A percentile compares a stretch with the other conserved stretches of the same genome.
Conservation (phyloP, 2,797 vertebrate genomes). For the Pitangus sulphuratus region DNA sequence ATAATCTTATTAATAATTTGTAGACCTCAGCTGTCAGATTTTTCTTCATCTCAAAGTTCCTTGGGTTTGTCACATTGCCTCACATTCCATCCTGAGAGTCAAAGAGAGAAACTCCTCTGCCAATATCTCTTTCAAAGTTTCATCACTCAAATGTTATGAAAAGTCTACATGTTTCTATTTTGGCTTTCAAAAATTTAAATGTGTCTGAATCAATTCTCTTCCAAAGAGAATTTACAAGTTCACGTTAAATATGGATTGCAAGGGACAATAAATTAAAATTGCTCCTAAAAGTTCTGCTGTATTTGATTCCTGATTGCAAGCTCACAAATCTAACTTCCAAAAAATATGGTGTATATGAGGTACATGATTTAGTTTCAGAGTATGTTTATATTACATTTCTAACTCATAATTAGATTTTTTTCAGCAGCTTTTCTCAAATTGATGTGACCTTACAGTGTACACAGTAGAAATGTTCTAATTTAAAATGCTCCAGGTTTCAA, state of each 20-base stretch:
- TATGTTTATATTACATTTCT: constrained; percentile 28
- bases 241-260: background rate
- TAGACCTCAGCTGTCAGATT: background rate
- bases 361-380: background rate
- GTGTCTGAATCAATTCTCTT: background rate
- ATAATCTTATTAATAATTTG: background rate
- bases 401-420: constrained; percentile 24
- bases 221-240: background rate
- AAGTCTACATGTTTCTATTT: background rate
- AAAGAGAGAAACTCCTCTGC: background rate
- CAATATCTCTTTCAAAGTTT: background rate
- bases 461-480: constrained; percentile 2
- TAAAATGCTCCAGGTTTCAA: background rate
- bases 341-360: background rate
- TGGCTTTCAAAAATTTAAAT: background rate
- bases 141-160: background rate
- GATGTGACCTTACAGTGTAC: background rate
- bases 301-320: background rate
- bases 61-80: background rate
- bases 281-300: background rate
- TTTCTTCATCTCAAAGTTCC: background rate
- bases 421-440: background rate
- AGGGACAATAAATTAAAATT: background rate
- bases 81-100: background rate
- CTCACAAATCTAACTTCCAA: background rate